Percentiles rank a stretch among this genome's conserved stretches.
These are phyloP conservation scores for Saccostrea echinata DNA, from an alignment of 1,140 invertebrate species.

Conservation along the genomic window DNA sequence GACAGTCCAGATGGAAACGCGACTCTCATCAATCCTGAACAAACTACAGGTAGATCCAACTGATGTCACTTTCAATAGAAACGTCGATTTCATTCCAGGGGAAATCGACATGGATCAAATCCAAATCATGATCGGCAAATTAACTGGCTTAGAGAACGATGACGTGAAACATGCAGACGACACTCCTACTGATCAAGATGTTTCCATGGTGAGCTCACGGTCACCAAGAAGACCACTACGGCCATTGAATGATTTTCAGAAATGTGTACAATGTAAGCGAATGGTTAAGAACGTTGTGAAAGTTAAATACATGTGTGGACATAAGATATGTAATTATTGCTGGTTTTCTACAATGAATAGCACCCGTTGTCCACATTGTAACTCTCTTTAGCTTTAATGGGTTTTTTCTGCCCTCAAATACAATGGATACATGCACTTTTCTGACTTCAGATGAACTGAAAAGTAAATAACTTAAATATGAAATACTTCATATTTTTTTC, in stretches of 20 bases:
- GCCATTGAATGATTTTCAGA: constrained; percentile 6
- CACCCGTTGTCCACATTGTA: neutral
- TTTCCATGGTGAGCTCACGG: neutral
- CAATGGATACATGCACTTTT: no score
- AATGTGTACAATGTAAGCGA: constrained; percentile 17
- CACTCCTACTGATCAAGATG: neutral
- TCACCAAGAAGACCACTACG: constrained; percentile 16
- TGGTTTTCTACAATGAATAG: constrained; percentile 24
- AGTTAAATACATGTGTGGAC: constrained; percentile 32
- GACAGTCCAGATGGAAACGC: neutral
- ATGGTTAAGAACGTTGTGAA: constrained; percentile 3
- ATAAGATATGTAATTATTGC: neutral
- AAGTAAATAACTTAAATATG: no score
- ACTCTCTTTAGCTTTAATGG: neutral
- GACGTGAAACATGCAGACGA: neutral
- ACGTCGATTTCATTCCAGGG: neutral
- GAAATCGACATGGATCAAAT: constrained; percentile 13
- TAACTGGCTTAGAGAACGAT: neutral
- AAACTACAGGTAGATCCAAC: neutral
- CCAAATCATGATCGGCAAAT: neutral
- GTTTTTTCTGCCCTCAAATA: no score
- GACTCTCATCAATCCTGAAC: neutral
- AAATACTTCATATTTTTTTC: no score
- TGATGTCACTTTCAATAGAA: neutral
- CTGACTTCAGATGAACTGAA: no score